Evolutionary conservation across 1,140 invertebrate species (phyloP), one percentile per base, ranked within the genome.

Genomic region (Leptopilina boulardi): DNA sequence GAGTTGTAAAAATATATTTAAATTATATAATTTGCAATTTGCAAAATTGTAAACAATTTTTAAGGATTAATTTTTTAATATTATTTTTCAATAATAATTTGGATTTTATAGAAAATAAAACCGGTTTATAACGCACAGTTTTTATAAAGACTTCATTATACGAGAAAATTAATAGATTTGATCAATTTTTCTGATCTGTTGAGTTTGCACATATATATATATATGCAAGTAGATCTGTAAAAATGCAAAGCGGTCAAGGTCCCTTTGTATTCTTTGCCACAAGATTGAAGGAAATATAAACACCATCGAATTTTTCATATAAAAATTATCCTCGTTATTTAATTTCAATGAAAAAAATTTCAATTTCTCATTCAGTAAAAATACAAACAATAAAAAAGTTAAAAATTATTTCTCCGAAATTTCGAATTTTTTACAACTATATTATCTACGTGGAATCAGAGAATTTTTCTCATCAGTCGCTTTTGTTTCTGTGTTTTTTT

Each of bases 191-290:
- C 6, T n/a, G 59, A 66, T 66, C 59, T 66, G 18, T 19, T 11
- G 54, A 30, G 23, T 66, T 23, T n/a, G 26, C 59, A n/a, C n/a
- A 30, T 8, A 51, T 51, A n/a, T 18, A 13, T 38, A 38, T 11
- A n/a, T 4, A n/a, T 26, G 23, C 51, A 54, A 54, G 21, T 21
- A 66, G 26, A 66, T 66, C 59, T 66, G 59, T 66, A 66, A 66
- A 66, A 30, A 30, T 30, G 59, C 26, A 66, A 66, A 13, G 59
- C 59, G 59, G 59, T 34, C 59, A 66, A 66, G 59, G 59, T 30
- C 15, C 26, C n/a, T 15, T n/a, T 66, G 47, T 66, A 66, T 30
- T 66, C 59, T 66, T n/a, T 66, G 13, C 23, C 26, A 30, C 23
- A 66, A 30, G 23, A 66, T 10, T 66, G 23, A 21, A 30, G 15